phyloP scores from a whole-genome alignment of 2,113 vertebrate genomes.

The Nyctibius bracteatus region DNA sequence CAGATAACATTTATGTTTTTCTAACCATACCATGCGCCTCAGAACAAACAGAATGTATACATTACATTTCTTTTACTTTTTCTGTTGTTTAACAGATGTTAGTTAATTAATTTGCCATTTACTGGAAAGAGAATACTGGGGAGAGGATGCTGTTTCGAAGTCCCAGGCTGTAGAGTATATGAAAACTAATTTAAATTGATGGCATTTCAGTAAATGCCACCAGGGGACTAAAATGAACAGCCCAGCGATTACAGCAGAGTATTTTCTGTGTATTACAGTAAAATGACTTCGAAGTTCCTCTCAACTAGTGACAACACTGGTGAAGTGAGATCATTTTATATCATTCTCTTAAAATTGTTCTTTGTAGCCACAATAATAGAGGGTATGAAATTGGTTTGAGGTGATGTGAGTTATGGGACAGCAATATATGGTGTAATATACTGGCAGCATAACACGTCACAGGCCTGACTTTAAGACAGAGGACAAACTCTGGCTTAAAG shows the following conservation, averaged over 20 bases:
- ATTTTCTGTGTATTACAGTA: background rate
- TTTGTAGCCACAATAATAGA: background rate
- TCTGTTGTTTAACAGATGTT: background rate
- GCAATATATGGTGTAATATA: background rate
- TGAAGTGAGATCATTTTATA: background rate
- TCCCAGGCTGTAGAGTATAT: background rate
- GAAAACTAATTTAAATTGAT: background rate
- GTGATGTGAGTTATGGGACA: background rate
- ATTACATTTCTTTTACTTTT: background rate
- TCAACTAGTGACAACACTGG: background rate
- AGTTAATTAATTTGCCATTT: background rate
- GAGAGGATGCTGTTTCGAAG: background rate
- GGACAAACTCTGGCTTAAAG: background rate
- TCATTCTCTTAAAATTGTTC: background rate
- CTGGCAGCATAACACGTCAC: background rate
- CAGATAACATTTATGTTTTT: background rate
- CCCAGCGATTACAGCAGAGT: background rate
- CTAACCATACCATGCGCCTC: background rate
- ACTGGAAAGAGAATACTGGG: background rate
- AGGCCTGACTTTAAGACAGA: background rate
- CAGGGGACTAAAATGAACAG: background rate
- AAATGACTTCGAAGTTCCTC: background rate
- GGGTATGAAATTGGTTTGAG: background rate
- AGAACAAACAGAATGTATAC: background rate
- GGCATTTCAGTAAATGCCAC: background rate